phyloP scores from a whole-genome alignment of 2,888 invertebrate genomes.

The Cactoblastis cactorum region DNA sequence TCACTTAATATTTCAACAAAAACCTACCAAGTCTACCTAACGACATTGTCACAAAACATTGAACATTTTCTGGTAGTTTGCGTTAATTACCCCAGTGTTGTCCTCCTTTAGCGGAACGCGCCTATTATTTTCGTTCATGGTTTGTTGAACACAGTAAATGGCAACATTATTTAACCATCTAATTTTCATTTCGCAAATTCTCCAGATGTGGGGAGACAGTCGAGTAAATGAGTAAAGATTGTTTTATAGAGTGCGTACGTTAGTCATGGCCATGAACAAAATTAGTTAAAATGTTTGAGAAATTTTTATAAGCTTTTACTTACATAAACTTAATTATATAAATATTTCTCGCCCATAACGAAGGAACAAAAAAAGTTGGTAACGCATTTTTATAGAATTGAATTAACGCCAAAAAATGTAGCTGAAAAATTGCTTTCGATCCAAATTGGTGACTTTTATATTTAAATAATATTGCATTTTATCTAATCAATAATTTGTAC shows the following conservation, averaged over 20 bases:
- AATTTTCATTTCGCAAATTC: constrained; percentile 46
- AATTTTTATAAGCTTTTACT: too few species aligned
- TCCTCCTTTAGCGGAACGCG: constrained; percentile 35
- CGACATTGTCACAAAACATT: constrained; percentile 48
- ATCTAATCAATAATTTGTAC: too few species aligned
- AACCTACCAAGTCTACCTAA: constrained; percentile 35
- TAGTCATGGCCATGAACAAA: too few species aligned
- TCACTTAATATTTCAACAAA: constrained; percentile 37
- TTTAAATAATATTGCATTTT: too few species aligned
- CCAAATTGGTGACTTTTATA: too few species aligned
- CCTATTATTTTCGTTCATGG: constrained; percentile 60
- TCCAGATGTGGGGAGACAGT: constrained; percentile 6
- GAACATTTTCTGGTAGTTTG: constrained; percentile 57
- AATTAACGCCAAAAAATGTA: too few species aligned
- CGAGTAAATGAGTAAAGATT: background rate
- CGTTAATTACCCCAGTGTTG: constrained; percentile 61
- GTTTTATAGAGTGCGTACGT: constrained; percentile 8
- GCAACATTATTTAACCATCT: constrained; percentile 50
- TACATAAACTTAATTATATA: too few species aligned
- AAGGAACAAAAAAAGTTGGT: too few species aligned
- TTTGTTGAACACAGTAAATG: constrained; percentile 58
- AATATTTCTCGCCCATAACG: too few species aligned
- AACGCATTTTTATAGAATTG: too few species aligned
- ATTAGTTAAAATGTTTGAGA: too few species aligned
- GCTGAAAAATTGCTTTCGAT: too few species aligned